Conservation (phyloP, 2,113 vertebrate species). For the Tenebrosternarchus preto region DNA sequence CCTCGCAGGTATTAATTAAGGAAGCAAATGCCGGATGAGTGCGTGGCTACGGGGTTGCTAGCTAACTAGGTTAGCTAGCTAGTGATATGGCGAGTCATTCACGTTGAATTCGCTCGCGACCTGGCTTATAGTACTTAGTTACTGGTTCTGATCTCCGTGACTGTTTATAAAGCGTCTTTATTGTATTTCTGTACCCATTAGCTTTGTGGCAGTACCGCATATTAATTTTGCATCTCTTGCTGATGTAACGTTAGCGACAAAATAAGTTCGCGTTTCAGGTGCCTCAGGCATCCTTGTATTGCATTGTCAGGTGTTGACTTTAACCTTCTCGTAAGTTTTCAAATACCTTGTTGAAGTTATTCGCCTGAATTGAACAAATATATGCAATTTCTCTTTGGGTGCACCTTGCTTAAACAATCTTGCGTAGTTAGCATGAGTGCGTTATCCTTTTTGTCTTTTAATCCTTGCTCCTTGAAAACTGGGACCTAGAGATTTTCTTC, state of each 20-base stretch:
- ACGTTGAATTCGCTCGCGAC: background rate
- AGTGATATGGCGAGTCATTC: constrained; percentile 30
- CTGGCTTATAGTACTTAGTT: background rate
- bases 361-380: background rate
- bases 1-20: background rate
- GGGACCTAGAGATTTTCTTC: too few relatives aligned
- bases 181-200: background rate
- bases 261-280: background rate
- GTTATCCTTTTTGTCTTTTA: too few relatives aligned
- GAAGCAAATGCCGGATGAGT: constrained; percentile 31
- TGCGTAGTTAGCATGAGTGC: too few relatives aligned
- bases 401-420: background rate
- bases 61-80: constrained; percentile 9
- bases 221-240: background rate
- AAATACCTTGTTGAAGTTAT: background rate
- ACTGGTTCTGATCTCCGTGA: background rate
- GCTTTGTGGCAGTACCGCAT: background rate
- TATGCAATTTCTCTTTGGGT: background rate
- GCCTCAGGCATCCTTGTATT: background rate
- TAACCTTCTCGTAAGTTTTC: background rate
- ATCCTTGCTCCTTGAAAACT: too few relatives aligned
- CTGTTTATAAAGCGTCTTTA: background rate
- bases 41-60: constrained; percentile 39
- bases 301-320: background rate
- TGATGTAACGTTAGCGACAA: background rate